Conservation (phyloP, 2,888 invertebrate species). For the Callyntrura guangdongensis region DNA sequence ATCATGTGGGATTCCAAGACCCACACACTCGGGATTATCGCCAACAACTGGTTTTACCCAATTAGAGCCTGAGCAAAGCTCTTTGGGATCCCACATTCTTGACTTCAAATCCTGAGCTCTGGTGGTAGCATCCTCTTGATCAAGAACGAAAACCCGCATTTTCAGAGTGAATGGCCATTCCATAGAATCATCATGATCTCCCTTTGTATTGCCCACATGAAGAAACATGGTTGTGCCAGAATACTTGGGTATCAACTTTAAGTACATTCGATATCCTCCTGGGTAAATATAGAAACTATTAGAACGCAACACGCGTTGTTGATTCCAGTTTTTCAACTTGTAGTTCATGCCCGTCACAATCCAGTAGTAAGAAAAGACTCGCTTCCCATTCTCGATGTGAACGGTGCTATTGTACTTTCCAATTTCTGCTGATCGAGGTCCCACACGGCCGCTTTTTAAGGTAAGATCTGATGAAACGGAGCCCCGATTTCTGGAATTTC, state of each 20-base stretch:
- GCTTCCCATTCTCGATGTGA: constrained; percentile 84
- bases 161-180: constrained; percentile 86
- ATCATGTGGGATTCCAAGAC: constrained; percentile 87
- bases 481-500: neutral
- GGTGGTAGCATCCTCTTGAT: constrained; percentile 76
- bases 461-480: constrained; percentile 45
- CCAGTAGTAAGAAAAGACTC: constrained; percentile 86
- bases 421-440: constrained; percentile 85
- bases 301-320: constrained; percentile 86
- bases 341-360: constrained; percentile 85
- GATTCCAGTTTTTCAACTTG: constrained; percentile 86
- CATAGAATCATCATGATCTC: constrained; percentile 85
- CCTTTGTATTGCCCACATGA: constrained; percentile 86
- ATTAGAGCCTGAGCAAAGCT: constrained; percentile 86
- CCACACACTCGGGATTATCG: constrained; percentile 86
- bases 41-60: constrained; percentile 86
- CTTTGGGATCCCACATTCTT: constrained; percentile 86
- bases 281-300: constrained; percentile 86
- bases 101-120: constrained; percentile 84
- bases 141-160: constrained; percentile 86
- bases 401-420: constrained; percentile 85
- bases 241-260: constrained; percentile 86
- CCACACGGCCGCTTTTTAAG: constrained; percentile 78
- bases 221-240: constrained; percentile 85
- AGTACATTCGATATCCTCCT: constrained; percentile 86